Evolutionary conservation across 1,140 invertebrate species (phyloP).

Genomic region (Drosophila nigromelanica): DNA sequence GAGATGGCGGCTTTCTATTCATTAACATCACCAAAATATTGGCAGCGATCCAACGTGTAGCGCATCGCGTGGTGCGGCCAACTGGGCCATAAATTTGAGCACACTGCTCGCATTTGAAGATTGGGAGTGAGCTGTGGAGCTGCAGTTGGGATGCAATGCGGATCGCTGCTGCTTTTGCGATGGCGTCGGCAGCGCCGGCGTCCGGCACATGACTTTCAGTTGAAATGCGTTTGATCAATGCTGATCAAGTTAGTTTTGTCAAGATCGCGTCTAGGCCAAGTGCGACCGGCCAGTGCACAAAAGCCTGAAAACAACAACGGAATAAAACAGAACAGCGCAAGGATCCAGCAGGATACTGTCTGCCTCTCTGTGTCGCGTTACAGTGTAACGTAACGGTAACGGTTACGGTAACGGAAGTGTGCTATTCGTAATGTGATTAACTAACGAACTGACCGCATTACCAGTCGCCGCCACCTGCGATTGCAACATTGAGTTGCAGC

Average conservation of each 20-base stretch:
- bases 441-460: conserved; percentile 33
- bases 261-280: conserved; percentile 80
- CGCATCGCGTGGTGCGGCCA: conserved; percentile 57
- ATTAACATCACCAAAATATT: conserved; percentile 36
- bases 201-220: conserved; percentile 73
- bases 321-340: conserved; percentile 4
- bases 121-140: conserved; percentile 39
- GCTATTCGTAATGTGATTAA: conserved; percentile 46
- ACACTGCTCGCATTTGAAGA: conserved; percentile 49
- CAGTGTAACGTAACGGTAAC: conserved; percentile 8
- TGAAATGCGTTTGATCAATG: conserved; percentile 80
- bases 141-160: conserved; percentile 31
- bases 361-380: conserved; percentile 2
- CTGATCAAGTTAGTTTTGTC: conserved; percentile 82
- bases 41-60: conserved; percentile 50
- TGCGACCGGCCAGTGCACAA: conserved; percentile 53
- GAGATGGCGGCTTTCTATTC: conserved; percentile 47
- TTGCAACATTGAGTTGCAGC: conserved; percentile 14
- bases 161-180: conserved; percentile 17
- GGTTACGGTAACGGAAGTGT: conserved; percentile 43
- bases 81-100: conserved; percentile 66
- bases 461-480: conserved; percentile 43
- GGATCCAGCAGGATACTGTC: conserved; percentile 33
- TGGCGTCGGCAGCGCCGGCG: conserved; percentile 48
- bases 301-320: background rate